Conservation (phyloP, 2,797 vertebrate species). For the Artibeus lituratus region DNA sequence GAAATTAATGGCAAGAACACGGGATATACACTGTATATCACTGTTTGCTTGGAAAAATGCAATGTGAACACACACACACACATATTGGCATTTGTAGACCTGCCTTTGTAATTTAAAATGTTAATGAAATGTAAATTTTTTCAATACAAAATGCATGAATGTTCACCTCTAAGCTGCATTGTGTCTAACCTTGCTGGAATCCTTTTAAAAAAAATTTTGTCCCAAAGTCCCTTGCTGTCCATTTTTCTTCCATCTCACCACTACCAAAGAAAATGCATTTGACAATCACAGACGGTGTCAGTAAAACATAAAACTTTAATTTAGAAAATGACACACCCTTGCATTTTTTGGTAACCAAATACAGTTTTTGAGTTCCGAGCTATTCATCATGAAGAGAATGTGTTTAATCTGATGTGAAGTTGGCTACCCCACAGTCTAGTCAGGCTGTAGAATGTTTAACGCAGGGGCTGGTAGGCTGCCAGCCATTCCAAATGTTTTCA, state of each 20-base stretch:
- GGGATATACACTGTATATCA: conserved; percentile 20
- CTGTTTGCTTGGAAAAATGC: conserved; percentile 28
- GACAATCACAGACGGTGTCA: conserved; percentile 37
- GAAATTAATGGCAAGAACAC: neutral
- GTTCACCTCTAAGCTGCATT: conserved; percentile 56
- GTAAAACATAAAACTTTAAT: conserved; percentile 73
- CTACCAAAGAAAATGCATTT: conserved; percentile 30
- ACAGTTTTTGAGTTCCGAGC: conserved; percentile 61
- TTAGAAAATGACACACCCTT: conserved; percentile 71
- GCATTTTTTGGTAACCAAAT: conserved; percentile 72
- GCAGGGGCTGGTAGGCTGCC: conserved; percentile 81
- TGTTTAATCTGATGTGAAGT: conserved; percentile 79
- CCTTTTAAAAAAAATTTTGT: neutral
- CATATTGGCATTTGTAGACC: conserved; percentile 29
- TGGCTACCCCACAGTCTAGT: conserved; percentile 77
- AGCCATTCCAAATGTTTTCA: conserved; percentile 83
- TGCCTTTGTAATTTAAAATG: conserved; percentile 68
- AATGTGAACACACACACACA: neutral
- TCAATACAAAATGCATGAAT: conserved; percentile 62
- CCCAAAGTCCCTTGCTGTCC: neutral
- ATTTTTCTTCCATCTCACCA: neutral
- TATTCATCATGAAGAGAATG: conserved; percentile 65
- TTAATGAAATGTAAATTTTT: conserved; percentile 71
- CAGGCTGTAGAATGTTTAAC: conserved; percentile 79
- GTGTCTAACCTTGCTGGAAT: conserved; percentile 26